Evolutionary conservation across 2,888 invertebrate genomes (phyloP).

Genomic region (Drosophila greeni): DNA sequence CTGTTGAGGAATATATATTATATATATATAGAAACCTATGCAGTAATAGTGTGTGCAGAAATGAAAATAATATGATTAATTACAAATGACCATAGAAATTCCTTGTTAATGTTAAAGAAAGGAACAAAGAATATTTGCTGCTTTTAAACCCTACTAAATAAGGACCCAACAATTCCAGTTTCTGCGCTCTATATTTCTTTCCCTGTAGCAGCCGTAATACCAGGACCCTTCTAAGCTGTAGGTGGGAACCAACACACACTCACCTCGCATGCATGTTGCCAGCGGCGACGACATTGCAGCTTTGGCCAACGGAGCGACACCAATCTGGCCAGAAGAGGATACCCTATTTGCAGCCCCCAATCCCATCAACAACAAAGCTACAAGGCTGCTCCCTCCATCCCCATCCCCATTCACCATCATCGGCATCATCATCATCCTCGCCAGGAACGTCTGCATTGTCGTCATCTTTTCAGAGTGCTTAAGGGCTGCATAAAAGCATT

Average conservation of each 20-base stretch:
- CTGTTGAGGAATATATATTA: slow-evolving; percentile 13
- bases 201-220: not conserved
- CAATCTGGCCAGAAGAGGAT: slow-evolving; percentile 50
- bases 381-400: not conserved
- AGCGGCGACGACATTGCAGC: slow-evolving; percentile 47
- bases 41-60: too few species aligned
- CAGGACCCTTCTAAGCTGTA: slow-evolving; percentile 32
- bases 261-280: slow-evolving; percentile 49
- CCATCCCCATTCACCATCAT: not conserved
- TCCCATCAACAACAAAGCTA: slow-evolving; percentile 10
- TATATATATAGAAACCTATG: slow-evolving; percentile 5
- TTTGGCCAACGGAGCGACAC: slow-evolving; percentile 63
- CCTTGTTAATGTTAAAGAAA: too few species aligned
- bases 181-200: not conserved
- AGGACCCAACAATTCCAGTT: not conserved
- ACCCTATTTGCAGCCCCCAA: slow-evolving; percentile 22
- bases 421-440: slow-evolving; percentile 16
- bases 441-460: slow-evolving; percentile 46
- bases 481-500: slow-evolving; percentile 74
- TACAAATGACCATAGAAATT: not conserved
- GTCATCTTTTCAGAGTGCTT: slow-evolving; percentile 72
- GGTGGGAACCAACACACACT: slow-evolving; percentile 44
- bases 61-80: not conserved
- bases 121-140: not conserved
- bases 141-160: too few species aligned